Evolutionary conservation across 2,113 vertebrate species (phyloP).

Genomic region (Engystomops pustulosus): DNA sequence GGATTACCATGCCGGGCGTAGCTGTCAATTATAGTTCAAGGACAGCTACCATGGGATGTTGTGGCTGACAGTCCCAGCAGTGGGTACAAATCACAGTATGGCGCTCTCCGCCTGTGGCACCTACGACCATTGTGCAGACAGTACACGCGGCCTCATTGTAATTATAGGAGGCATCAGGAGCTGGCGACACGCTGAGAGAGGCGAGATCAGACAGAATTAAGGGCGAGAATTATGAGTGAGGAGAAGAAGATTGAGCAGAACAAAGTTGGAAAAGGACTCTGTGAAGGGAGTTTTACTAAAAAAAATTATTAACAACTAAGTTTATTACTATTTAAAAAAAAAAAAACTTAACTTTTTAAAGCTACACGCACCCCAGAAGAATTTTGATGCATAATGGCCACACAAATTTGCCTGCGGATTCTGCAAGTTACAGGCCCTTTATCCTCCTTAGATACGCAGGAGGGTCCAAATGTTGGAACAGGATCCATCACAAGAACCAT

Average conservation of each 20-base stretch:
- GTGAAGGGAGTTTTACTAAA: background rate
- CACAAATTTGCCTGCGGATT: too few species aligned
- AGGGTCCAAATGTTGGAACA: too few species aligned
- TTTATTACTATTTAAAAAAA: too few species aligned
- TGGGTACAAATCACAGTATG: constrained; percentile 22
- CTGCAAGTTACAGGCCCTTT: too few species aligned
- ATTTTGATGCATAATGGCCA: too few species aligned
- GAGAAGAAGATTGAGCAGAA: background rate
- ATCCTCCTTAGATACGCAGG: too few species aligned
- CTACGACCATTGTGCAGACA: background rate
- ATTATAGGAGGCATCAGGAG: background rate
- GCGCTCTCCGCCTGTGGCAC: constrained; percentile 17
- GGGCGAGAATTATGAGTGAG: constrained; percentile 30
- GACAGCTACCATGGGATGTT: constrained; percentile 1
- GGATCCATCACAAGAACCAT: too few species aligned
- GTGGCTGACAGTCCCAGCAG: constrained; percentile 11
- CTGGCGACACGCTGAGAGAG: background rate
- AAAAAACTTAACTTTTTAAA: too few species aligned
- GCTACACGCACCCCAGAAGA: too few species aligned
- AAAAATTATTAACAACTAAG: too few species aligned
- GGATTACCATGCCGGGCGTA: background rate
- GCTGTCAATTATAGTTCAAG: constrained; percentile 24
- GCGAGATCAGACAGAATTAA: constrained; percentile 30
- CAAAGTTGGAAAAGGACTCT: background rate
- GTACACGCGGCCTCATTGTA: background rate